phyloP scores from a whole-genome alignment of 2,888 invertebrate species.

The Dicyrtoma fusca region DNA sequence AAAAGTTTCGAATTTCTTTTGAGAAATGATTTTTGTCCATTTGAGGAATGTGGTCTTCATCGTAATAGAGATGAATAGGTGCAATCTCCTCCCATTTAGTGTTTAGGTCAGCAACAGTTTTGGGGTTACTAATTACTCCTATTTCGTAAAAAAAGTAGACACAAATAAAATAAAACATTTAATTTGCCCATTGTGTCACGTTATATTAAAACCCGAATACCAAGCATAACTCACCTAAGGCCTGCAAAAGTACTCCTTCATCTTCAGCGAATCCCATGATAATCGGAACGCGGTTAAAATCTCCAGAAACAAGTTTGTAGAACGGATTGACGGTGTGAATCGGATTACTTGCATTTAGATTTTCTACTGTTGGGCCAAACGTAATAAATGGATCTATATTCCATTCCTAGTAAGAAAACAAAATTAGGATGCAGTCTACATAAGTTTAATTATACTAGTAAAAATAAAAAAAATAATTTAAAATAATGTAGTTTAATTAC shows the following conservation, averaged over 20 bases:
- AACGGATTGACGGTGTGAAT: not conserved
- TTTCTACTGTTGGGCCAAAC: not conserved
- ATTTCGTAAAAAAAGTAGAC: not conserved
- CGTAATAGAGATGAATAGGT: not conserved
- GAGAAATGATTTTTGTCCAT: not conserved
- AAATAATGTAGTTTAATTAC: not conserved
- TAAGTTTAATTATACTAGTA: no score
- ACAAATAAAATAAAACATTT: no score
- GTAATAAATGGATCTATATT: no score
- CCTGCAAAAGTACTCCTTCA: not conserved
- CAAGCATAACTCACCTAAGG: no score
- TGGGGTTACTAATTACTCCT: not conserved
- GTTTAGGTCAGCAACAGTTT: not conserved
- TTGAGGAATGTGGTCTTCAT: not conserved
- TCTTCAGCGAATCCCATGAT: not conserved
- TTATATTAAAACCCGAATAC: no score
- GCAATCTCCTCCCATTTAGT: not conserved
- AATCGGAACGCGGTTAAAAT: not conserved
- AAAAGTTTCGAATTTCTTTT: not conserved
- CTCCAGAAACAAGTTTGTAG: not conserved
- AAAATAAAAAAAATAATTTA: no score
- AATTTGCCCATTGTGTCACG: no score
- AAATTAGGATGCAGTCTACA: no score
- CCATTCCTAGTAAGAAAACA: not conserved
- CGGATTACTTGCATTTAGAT: not conserved